A percentile compares a stretch with the other conserved stretches of the same genome.
These are phyloP conservation scores for Alloplasta piceator DNA, from an alignment of 2,888 invertebrate species.

Conservation along the genomic window DNA sequence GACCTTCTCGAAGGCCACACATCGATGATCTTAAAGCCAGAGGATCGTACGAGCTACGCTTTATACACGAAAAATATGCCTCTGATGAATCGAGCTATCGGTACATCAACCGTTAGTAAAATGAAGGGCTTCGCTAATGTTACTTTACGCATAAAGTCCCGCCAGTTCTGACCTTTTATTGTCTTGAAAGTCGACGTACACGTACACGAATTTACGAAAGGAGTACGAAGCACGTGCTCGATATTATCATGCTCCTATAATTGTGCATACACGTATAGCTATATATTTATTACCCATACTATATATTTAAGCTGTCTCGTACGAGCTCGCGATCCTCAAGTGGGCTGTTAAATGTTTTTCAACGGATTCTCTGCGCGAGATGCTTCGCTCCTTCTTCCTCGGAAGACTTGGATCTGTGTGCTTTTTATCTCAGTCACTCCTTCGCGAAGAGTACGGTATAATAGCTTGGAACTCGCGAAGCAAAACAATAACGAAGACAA, in stretches of 20 bases:
- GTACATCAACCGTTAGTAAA: too few species aligned
- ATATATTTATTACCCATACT: constrained; percentile 15
- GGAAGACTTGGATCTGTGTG: not conserved
- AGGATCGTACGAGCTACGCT: not conserved
- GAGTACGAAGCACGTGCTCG: constrained; percentile 39
- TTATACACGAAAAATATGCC: not conserved
- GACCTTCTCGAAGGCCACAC: constrained; percentile 30
- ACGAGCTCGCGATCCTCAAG: constrained; percentile 21
- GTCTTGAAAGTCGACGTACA: not conserved
- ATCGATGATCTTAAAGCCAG: not conserved
- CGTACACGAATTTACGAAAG: constrained; percentile 11
- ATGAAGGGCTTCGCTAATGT: too few species aligned
- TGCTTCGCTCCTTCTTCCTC: constrained; percentile 10
- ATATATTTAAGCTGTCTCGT: constrained; percentile 40
- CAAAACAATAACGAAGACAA: constrained; percentile 1
- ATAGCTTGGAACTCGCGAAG: constrained; percentile 31
- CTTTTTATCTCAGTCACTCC: constrained; percentile 5
- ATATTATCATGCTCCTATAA: constrained; percentile 43
- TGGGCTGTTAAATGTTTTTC: constrained; percentile 52
- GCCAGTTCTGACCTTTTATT: too few species aligned
- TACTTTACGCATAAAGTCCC: too few species aligned
- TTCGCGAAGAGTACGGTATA: constrained; percentile 28
- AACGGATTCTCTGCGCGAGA: constrained; percentile 32
- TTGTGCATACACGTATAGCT: not conserved
- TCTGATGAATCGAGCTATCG: not conserved